Evolutionary conservation across 2,888 invertebrate species (phyloP).

Genomic region (Bombylius major): DNA sequence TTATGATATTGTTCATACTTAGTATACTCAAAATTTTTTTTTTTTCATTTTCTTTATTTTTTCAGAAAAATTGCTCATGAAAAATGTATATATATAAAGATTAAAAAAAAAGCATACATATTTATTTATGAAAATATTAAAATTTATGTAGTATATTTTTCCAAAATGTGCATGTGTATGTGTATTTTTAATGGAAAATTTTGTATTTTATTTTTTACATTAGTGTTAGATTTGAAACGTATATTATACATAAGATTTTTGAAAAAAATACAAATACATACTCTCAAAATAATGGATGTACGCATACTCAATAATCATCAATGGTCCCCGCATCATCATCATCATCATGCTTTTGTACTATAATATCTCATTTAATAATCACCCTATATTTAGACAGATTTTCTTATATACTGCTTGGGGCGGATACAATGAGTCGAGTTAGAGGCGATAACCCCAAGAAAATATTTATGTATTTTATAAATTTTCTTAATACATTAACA

Average conservation of each 20-base stretch:
- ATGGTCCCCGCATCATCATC: neutral
- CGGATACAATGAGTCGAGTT: conserved; percentile 14
- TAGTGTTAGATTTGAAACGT: neutral
- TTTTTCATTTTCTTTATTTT: no score
- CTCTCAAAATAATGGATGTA: neutral
- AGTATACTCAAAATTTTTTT: no score
- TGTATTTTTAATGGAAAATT: no score
- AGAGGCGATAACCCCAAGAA: conserved; percentile 10
- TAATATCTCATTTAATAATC: neutral
- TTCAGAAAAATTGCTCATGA: no score
- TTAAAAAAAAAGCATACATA: no score
- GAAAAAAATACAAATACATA: neutral
- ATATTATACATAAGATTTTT: neutral
- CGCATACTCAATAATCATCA: neutral
- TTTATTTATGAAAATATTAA: no score
- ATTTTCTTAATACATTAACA: no score
- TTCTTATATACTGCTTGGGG: conserved; percentile 13
- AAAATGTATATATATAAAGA: no score
- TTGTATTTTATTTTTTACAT: no score
- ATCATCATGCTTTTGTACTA: neutral
- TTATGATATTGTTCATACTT: no score
- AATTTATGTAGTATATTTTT: no score
- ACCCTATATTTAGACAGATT: conserved; percentile 1
- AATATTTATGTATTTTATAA: neutral
- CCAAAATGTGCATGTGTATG: neutral